These are phyloP conservation scores for Gastracanthus pulcherrimus DNA, from an alignment of 2,888 invertebrate genomes.

Conservation along the genomic window DNA sequence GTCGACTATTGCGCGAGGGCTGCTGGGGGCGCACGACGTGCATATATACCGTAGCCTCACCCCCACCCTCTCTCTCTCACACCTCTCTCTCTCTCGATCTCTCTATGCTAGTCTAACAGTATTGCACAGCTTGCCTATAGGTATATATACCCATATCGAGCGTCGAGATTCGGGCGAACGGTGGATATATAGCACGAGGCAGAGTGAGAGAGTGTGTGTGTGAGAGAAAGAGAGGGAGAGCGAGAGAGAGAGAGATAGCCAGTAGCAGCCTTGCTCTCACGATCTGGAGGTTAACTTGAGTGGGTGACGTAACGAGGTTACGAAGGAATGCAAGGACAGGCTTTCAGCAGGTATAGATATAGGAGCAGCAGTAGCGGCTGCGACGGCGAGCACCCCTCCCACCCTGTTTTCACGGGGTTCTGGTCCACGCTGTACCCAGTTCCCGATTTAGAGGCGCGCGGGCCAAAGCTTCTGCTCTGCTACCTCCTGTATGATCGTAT, in stretches of 20 bases:
- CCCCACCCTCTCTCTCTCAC: too few relatives aligned
- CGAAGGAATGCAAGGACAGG: constrained; percentile 66
- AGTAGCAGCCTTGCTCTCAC: constrained; percentile 23
- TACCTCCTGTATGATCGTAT: neutral
- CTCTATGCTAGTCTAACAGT: too few relatives aligned
- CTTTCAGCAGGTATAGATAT: constrained; percentile 62
- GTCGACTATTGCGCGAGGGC: too few relatives aligned
- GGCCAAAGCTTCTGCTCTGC: neutral
- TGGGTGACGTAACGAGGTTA: constrained; percentile 70
- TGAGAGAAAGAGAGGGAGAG: neutral
- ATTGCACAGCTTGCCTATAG: too few relatives aligned
- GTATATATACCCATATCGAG: too few relatives aligned
- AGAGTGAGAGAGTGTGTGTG: too few relatives aligned
- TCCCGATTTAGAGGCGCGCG: neutral
- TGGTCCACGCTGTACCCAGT: neutral
- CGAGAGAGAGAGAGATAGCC: neutral
- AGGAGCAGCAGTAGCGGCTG: constrained; percentile 1
- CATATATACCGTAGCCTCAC: too few relatives aligned
- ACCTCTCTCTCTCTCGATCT: too few relatives aligned
- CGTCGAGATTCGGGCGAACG: neutral
- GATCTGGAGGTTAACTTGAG: constrained; percentile 69
- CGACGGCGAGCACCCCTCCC: constrained; percentile 33
- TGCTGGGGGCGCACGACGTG: too few relatives aligned
- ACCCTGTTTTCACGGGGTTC: neutral
- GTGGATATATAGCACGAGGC: neutral